phyloP scores from a whole-genome alignment of 2,888 invertebrate genomes.

The Cosmia pyralina region DNA sequence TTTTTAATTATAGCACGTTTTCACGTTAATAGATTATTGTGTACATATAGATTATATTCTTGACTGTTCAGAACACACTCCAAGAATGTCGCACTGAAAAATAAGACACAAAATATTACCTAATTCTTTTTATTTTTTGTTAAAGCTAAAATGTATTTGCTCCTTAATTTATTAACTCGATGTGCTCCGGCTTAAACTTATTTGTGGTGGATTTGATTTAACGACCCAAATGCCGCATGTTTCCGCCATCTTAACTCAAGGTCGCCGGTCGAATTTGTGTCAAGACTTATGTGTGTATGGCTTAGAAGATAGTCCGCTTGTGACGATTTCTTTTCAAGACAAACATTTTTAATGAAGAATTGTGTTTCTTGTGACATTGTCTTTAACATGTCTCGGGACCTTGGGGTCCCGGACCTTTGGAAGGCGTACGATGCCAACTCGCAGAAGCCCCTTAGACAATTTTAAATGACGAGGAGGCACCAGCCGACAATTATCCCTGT shows the following conservation, averaged over 20 bases:
- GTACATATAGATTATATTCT: background rate
- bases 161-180: constrained; percentile 34
- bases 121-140: background rate
- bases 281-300: constrained; percentile 7
- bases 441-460: too few relatives aligned
- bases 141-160: constrained; percentile 18
- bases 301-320: background rate
- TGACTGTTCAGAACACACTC: background rate
- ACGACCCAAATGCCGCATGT: constrained; percentile 24
- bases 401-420: too few relatives aligned
- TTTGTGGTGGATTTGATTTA: constrained; percentile 41
- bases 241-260: constrained; percentile 32
- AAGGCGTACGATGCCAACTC: too few relatives aligned
- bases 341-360: background rate
- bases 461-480: too few relatives aligned
- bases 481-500: too few relatives aligned
- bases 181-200: constrained; percentile 28
- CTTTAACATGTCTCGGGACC: too few relatives aligned
- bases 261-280: constrained; percentile 1
- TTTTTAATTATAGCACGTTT: background rate
- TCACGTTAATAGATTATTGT: background rate
- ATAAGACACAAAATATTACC: background rate
- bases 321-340: background rate
- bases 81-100: background rate
- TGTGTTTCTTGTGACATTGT: background rate